Percentiles rank a stretch among this genome's conserved stretches.
Evolutionary conservation across 2,797 vertebrate species (phyloP).

Genomic region (Chloroceryle amazona): DNA sequence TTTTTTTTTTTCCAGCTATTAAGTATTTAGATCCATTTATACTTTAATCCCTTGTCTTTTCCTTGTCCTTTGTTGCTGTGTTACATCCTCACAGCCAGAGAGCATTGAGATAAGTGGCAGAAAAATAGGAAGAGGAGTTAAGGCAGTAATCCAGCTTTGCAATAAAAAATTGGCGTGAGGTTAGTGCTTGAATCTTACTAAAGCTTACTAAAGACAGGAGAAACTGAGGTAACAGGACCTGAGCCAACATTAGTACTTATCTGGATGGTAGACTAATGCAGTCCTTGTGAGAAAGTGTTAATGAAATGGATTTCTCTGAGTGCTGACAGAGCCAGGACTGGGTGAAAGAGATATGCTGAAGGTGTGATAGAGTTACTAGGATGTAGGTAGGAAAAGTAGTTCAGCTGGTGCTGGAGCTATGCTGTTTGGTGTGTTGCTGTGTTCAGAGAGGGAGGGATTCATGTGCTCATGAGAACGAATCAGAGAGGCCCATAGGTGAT

Average conservation of each 20-base stretch:
- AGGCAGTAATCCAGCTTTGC: conserved; percentile 57
- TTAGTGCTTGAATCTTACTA: conserved; percentile 40
- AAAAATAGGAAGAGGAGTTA: conserved; percentile 51
- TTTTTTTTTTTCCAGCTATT: conserved; percentile 28
- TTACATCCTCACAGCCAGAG: conserved; percentile 53
- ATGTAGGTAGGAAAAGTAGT: background rate
- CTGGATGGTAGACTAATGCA: background rate
- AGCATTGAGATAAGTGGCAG: conserved; percentile 41
- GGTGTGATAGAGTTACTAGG: background rate
- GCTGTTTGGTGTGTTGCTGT: background rate
- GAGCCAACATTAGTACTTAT: background rate
- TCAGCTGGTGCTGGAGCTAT: background rate
- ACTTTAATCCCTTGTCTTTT: conserved; percentile 47
- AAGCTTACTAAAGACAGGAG: background rate
- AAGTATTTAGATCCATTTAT: conserved; percentile 57
- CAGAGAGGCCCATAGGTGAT: background rate
- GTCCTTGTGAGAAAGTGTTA: background rate
- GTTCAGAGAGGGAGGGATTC: background rate
- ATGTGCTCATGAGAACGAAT: rapidly evolving
- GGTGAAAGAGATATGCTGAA: background rate
- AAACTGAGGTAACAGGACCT: conserved; percentile 23
- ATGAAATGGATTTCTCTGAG: background rate
- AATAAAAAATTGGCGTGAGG: conserved; percentile 37
- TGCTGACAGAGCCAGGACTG: background rate
- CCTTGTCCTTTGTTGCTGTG: conserved; percentile 11